These are phyloP conservation scores for Phyllotis vaccarum DNA, from an alignment of 2,797 vertebrate genomes.

Conservation along the genomic window DNA sequence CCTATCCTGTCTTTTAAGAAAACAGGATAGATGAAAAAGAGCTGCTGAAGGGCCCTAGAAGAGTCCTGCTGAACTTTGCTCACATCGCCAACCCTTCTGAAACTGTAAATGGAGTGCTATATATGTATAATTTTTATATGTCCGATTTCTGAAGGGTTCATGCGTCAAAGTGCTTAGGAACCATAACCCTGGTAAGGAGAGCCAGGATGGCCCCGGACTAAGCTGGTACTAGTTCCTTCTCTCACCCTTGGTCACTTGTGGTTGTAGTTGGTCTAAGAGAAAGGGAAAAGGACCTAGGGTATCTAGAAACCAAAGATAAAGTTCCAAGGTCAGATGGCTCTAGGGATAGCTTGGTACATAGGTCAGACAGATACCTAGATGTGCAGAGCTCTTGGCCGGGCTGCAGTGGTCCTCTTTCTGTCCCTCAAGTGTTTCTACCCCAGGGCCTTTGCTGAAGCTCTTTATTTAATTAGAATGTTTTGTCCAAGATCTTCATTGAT, in stretches of 20 bases:
- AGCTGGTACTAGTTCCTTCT: not conserved
- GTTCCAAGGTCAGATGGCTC: not conserved
- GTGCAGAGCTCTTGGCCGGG: not conserved
- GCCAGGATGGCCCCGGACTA: too few species aligned
- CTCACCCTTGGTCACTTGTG: not conserved
- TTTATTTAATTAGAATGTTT: conserved; percentile 17
- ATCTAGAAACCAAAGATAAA: conserved; percentile 24
- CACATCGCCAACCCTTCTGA: not conserved
- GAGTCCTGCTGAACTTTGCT: not conserved
- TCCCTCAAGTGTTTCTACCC: not conserved
- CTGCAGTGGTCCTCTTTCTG: not conserved
- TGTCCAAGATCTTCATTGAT: not conserved
- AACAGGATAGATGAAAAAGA: not conserved
- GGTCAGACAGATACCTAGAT: not conserved
- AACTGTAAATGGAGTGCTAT: not conserved
- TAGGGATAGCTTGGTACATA: not conserved
- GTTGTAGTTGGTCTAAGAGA: not conserved
- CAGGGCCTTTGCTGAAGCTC: not conserved
- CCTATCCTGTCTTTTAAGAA: not conserved
- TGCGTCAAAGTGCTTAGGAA: not conserved
- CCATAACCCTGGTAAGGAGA: not conserved
- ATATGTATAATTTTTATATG: not conserved
- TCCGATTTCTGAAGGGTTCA: not conserved
- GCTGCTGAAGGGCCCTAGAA: not conserved
- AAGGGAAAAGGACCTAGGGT: not conserved